phyloP scores from a whole-genome alignment of 37 sponge, comb jelly and placozoan genomes.

The Ianthella basta region DNA sequence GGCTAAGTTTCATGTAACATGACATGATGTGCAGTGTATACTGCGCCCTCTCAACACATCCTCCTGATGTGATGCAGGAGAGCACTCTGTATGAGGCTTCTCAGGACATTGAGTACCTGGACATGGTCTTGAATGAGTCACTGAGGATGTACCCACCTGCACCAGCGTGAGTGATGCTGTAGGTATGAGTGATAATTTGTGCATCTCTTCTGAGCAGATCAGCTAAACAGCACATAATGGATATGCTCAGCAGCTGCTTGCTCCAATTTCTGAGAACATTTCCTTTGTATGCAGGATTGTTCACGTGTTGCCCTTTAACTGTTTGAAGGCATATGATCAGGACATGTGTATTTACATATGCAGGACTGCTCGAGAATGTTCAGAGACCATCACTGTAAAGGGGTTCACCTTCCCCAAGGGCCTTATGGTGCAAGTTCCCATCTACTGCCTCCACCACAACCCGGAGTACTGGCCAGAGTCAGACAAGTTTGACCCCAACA shows the following conservation, averaged over 20 bases:
- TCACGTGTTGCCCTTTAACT: no score
- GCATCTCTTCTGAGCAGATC: no score
- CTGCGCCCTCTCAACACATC: no score
- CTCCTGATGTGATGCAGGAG: conserved; percentile 36
- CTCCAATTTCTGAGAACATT: no score
- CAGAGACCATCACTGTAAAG: not conserved
- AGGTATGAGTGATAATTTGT: conserved; percentile 19
- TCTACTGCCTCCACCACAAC: conserved; percentile 57
- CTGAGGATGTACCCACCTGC: conserved; percentile 76
- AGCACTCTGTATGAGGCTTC: conserved; percentile 65
- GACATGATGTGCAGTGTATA: no score
- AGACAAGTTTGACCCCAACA: conserved; percentile 76
- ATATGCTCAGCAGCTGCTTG: no score
- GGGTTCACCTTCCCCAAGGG: conserved; percentile 50
- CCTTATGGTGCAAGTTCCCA: conserved; percentile 38
- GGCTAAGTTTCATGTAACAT: no score
- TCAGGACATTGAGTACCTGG: conserved; percentile 72
- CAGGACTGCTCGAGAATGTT: not conserved
- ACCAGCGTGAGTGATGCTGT: conserved; percentile 43
- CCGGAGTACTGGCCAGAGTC: conserved; percentile 78
- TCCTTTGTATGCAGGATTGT: no score
- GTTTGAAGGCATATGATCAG: no score
- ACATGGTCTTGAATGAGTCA: conserved; percentile 77
- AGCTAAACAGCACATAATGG: no score
- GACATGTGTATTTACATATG: no score